Evolutionary conservation across 2,888 invertebrate genomes (phyloP).

Genomic region (Pristionchus japonicus): DNA sequence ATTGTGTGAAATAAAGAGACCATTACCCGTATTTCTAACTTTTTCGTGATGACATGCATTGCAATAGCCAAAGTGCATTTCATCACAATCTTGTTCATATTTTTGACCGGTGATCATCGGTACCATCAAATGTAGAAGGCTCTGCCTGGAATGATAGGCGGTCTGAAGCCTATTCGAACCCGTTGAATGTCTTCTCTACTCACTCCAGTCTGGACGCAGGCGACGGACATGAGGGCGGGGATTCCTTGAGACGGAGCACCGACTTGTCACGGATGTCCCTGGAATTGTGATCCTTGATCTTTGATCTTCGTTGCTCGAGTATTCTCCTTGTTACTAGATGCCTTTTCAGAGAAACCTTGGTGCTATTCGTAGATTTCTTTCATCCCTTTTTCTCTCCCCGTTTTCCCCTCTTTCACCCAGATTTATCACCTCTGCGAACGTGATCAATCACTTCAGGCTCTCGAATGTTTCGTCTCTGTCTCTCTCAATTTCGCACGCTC

Average conservation of each 20-base stretch:
- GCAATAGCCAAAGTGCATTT: too few species aligned
- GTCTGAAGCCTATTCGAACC: too few species aligned
- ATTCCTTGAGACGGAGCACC: constrained; percentile 69
- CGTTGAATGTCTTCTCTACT: too few species aligned
- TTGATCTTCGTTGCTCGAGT: not conserved
- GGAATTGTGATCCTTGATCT: constrained; percentile 21
- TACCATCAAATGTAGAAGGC: too few species aligned
- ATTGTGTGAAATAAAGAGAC: too few species aligned
- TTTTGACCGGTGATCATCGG: too few species aligned
- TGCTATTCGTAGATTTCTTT: too few species aligned
- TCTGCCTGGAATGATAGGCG: too few species aligned
- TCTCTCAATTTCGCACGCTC: not conserved
- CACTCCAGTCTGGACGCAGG: constrained; percentile 27
- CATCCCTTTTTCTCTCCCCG: not conserved
- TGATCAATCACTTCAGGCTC: not conserved
- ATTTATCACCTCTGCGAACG: not conserved
- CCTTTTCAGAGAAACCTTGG: too few species aligned
- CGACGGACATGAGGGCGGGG: constrained; percentile 46
- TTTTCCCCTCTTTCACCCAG: not conserved
- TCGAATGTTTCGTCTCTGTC: not conserved
- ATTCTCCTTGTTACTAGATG: not conserved
- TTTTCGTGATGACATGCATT: too few species aligned
- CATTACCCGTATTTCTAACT: too few species aligned
- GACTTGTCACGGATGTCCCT: constrained; percentile 71
- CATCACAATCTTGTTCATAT: too few species aligned